Evolutionary conservation across 2,797 vertebrate species (phyloP), one percentile per base, ranked within the genome.

Genomic region (Falco berigora): DNA sequence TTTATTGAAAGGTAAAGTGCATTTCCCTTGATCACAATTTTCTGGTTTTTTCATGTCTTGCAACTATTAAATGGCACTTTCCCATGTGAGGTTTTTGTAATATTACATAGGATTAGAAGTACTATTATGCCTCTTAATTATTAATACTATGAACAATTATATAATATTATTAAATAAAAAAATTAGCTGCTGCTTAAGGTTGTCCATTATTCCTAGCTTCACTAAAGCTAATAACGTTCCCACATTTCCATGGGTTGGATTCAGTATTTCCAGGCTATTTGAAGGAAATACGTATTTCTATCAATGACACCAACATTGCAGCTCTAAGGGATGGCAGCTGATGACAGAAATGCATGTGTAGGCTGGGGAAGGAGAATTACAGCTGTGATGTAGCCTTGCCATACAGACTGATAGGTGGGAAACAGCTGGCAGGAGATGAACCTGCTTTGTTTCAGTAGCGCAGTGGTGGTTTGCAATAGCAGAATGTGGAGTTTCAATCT

Each of bases 1-100:
- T 99, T 99, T 68, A 96, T 99, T 67, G 95, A 97, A 90, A 98
- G 98, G 99, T 99, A 95, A 92, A 80, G 10, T 19, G 13, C 20
- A 5, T 44, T 82, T 86, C 23, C 16, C 40, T 10, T 71, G 46
- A 46, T 52, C 25, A 14, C 6, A 44, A 3, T 58, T 34, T 90
- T 58, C 56, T 50, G 18, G 1, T 62, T 56, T 46, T 79, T 67
- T 6, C 1, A 10, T 12, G 5, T 74, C 49, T 83, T 74, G 12
- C 32, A 67, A 23, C 8, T 62, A 75, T 61, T 46, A 84, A 81
- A 68, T 0, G 2, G 2, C 4, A 22, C 9, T 81, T 88, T 80
- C 8, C 18, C 18, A n/a, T 28, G 4, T 30, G 10, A 92, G 44
- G 2, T 34, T 25, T 10, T 83, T 50, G 23, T 24, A 56, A 17